Evolutionary conservation across 53 echinoderm and acorn worm species (phyloP).

Genomic region (Echinarachnius parma): DNA sequence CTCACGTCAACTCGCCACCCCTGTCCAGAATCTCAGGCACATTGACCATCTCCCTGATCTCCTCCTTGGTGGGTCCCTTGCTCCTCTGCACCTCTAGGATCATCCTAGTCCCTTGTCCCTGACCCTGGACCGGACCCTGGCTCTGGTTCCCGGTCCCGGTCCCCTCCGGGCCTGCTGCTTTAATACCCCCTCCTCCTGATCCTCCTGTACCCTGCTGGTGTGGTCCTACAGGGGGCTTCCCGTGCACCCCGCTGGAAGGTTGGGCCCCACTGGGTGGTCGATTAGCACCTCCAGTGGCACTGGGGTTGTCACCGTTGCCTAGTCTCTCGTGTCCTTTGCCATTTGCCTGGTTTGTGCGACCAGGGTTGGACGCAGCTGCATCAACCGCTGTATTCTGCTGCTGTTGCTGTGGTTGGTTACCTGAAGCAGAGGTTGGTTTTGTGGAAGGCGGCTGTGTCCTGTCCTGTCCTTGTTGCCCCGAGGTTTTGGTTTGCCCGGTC

Average conservation of each 20-base stretch:
- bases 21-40: conserved; percentile 82
- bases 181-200: conserved; percentile 5
- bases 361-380: too few relatives aligned
- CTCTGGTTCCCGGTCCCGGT: conserved; percentile 1
- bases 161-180: background rate
- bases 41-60: conserved; percentile 75
- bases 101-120: conserved; percentile 39
- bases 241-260: conserved; percentile 12
- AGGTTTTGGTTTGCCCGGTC: conserved; percentile 28
- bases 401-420: background rate
- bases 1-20: conserved; percentile 87
- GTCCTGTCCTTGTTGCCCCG: background rate
- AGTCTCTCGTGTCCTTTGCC: too few relatives aligned
- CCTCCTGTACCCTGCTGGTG: background rate
- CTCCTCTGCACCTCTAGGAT: conserved; percentile 68
- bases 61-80: conserved; percentile 72
- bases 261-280: too few relatives aligned
- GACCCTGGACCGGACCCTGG: conserved; percentile 3
- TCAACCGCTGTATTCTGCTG: too few relatives aligned
- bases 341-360: too few relatives aligned
- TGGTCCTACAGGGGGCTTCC: conserved; percentile 60
- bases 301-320: too few relatives aligned
- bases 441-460: too few relatives aligned
- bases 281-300: too few relatives aligned
- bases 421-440: conserved; percentile 9